Conservation (phyloP, 2,797 vertebrate species). For the Ciconia nigra region DNA sequence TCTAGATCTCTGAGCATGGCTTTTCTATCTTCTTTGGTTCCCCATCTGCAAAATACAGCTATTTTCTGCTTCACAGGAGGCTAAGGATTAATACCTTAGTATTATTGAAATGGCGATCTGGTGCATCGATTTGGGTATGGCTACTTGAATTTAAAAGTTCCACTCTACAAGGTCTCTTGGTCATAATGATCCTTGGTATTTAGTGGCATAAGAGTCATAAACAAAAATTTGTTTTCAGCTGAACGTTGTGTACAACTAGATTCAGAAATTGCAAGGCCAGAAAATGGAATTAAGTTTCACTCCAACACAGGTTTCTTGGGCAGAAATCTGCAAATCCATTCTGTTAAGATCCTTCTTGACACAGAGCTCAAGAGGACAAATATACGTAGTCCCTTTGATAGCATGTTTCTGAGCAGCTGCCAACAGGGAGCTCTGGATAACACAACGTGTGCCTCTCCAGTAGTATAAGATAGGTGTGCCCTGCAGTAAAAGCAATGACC, state of each 20-base stretch:
- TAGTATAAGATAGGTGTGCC: background rate
- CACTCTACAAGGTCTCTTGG: background rate
- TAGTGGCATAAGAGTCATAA: background rate
- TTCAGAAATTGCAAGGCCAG: background rate
- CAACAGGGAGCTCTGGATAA: background rate
- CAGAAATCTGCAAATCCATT: background rate
- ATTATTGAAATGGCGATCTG: background rate
- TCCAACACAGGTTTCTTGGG: background rate
- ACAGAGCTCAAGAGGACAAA: background rate
- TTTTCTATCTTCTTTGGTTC: slow-evolving; percentile 4
- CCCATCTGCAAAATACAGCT: slow-evolving; percentile 1
- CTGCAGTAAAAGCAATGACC: background rate
- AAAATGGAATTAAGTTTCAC: background rate
- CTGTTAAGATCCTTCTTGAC: background rate
- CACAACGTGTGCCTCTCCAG: accelerated
- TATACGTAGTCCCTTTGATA: background rate
- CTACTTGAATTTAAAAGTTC: slow-evolving; percentile 26
- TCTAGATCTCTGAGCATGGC: background rate
- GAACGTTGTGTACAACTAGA: background rate
- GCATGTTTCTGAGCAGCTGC: background rate
- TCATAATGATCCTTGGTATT: background rate
- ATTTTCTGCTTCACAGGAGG: slow-evolving; percentile 39
- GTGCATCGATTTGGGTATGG: background rate
- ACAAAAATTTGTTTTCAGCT: background rate
- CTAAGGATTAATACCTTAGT: background rate